Base-by-base conservation (phyloP, 2,797 vertebrate genomes). In the Falco biarmicus region DNA sequence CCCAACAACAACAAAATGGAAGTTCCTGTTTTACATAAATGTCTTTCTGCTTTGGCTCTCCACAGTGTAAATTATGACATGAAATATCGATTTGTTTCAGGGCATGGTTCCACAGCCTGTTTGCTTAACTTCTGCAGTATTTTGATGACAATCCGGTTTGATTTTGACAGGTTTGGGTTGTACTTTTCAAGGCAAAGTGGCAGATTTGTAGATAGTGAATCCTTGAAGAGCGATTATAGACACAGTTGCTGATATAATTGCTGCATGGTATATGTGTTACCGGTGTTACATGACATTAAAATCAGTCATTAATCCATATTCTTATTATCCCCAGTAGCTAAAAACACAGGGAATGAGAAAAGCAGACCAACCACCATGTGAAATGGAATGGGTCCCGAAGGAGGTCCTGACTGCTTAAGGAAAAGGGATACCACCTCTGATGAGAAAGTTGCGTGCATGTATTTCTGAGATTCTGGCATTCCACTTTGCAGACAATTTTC, bases 61-160 rank as follows among this genome's bases (percentile, higher is more conserved):
- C 17, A 25, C 41, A 78, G 29, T 75, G 37, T 73, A 87, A 87
- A 87, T 76, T 82, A 89, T 45, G 39, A 37, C 85, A 66, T 77
- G 39, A 93, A 89, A 76, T 90, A 84, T 15, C 76, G 84, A 93
- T 95, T 84, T 87, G 51, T 91, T 94, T 71, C 59, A 87, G 88
- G 80, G 74, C 56, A 60, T 63, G 26, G 54, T 84, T 92, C 61
- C 0, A 0, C 74, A 77, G 41, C 41, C 90, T 81, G 85, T 93
- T 89, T 96, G 43, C 65, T 87, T 85, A 87, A 81, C 26, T 96
- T 43, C 39, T 78, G 71, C 28, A 68, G 28, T 82, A 83, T 94
- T 91, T 75, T 81, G 93, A 96, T 92, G 85, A 93, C 95, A 95
- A 94, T 84, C 68, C 79, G 69, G 54, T 96, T 68, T 71, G 66